Base-by-base conservation (phyloP, 2,797 vertebrate species). In the Tenualosa thibaudeaui region DNA sequence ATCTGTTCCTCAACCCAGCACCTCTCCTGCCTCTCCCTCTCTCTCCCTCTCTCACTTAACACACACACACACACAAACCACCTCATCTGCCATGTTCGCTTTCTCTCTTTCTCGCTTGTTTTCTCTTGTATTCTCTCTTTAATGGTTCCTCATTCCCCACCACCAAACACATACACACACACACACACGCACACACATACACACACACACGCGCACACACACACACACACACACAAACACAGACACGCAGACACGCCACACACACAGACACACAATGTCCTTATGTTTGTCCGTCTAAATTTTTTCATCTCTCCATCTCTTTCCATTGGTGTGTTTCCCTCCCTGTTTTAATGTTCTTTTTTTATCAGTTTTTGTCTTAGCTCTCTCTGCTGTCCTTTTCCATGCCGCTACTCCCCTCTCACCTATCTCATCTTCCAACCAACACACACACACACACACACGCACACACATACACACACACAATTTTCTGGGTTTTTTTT, bases 1-100 rank as follows among this genome's bases (percentile, higher is more conserved):
- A 91, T 92, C 90, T 91, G 91, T 91, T 88, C 90, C 89, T 89
- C 87, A 84, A 81, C 81, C 81, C 26, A 83, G 85, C 54, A 65
- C 84, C 54, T 54, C 31, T 81, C 2, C 81, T 53, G 46, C 49
- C 65, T 49, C 13, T 60, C 60, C 24, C 81, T 83, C 78, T 54
- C 62, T 78, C 53, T 53, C 56, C 13, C 60, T 75, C 78, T 68
- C 26, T 19, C 62, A 22, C n/a, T 9, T 53, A 10, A 54, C 53
- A 54, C 13, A 54, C 53, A 54, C 17, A 19, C 53, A 53, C 51
- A 53, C n/a, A 9, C 50, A 51, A 51, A 51, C 7, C 50, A 51
- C 8, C 8, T 51, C 60, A 26, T 65, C 22, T 65, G 0, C 10
- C 0, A 3, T 31, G 8, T 37, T 71, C n/a, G 8, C 65, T 68